These are phyloP conservation scores for Mionectes macconnelli DNA, from an alignment of 2,113 vertebrate genomes.

Conservation along the genomic window DNA sequence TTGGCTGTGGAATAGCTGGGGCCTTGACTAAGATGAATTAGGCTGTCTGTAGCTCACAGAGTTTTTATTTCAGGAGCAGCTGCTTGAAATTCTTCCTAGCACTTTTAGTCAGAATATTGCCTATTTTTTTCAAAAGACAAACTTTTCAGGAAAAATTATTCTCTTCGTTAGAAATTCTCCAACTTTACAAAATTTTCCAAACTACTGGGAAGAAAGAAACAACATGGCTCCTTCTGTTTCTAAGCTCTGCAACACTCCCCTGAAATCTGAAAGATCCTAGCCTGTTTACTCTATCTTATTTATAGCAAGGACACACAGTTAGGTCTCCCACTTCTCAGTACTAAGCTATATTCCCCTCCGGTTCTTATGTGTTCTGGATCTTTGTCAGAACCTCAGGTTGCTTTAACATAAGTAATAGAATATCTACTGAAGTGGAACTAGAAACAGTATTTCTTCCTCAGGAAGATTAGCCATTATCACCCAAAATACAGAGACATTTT, in stretches of 20 bases:
- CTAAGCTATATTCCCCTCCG: background rate
- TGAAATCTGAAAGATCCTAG: background rate
- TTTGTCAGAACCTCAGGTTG: background rate
- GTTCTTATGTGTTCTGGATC: background rate
- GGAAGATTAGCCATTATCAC: background rate
- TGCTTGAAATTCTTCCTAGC: slow-evolving; percentile 26
- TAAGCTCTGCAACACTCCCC: background rate
- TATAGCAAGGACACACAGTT: background rate
- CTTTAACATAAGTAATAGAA: background rate
- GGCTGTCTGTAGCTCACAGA: background rate
- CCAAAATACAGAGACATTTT: background rate
- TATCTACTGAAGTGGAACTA: background rate
- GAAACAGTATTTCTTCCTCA: background rate
- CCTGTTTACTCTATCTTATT: background rate
- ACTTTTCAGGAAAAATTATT: background rate
- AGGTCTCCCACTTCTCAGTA: background rate
- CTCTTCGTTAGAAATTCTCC: background rate
- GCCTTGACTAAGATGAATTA: slow-evolving; percentile 33
- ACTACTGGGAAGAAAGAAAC: background rate
- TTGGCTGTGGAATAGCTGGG: background rate
- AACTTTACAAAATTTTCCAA: background rate
- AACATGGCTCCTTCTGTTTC: background rate
- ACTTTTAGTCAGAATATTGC: background rate
- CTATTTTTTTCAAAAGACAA: background rate
- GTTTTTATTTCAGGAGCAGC: background rate